Base-by-base conservation (phyloP, 2,888 invertebrate genomes). In the Escarpia spicata region DNA sequence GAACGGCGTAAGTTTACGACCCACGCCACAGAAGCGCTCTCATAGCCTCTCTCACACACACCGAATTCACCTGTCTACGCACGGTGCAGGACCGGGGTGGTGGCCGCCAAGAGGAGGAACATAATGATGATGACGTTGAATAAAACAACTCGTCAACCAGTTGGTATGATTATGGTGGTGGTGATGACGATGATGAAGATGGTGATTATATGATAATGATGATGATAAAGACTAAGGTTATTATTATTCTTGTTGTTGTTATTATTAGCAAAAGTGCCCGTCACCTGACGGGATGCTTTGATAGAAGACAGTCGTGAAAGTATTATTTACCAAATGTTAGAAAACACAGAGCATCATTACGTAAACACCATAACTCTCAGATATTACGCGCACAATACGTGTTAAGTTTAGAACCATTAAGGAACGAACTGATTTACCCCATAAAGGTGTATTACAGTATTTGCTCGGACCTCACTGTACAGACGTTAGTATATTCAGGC, bases 1-100 rank as follows among this genome's bases (percentile, higher is more conserved):
- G 75, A 75, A 75, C 75, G 75, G n/a, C 75, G 75, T n/a, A 75
- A 26, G 75, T 75, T 75, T 75, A 75, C 75, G 75, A 75, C 75
- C 75, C 75, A 75, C 75, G 19, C 75, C 75, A 75, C 0, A 26
- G 75, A 15, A 75, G 75, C 19, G 52, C 15, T 37, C 37, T 37
- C 37, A 52, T 2, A 52, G 52, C 4, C 52, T 15, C 19, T 75
- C 75, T 26, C 19, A 6, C 75, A n/a, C 6, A 37, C 37, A 37
- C 37, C 37, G 37, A 0, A 37, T 75, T 6, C 75, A 75, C 75
- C 75, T n/a, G n/a, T 6, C n/a, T 19, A 75, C 19, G 75, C 6
- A 75, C 75, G 75, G 26, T 26, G 75, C n/a, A 26, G 75, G 6
- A 26, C 75, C 26, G 19, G 9, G 6, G 75, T 0, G 19, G 19